Percentiles rank a stretch among this genome's conserved stretches.
Evolutionary conservation across 2,888 invertebrate genomes (phyloP).

Genomic region (Eremobia ochroleuca): DNA sequence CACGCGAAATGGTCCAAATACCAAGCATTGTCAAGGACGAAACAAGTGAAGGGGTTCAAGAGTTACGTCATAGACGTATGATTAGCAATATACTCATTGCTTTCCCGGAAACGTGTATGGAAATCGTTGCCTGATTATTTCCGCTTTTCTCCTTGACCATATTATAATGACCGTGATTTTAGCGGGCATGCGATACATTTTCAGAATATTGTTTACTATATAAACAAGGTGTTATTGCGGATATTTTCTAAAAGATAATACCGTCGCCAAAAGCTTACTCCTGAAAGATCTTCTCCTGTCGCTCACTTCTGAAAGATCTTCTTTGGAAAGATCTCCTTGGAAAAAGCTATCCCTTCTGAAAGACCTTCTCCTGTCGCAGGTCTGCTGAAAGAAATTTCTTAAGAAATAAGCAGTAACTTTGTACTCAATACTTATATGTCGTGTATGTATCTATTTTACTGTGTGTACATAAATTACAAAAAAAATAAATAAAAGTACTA

Average conservation of each 20-base stretch:
- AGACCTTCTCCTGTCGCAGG: too few species aligned
- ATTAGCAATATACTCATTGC: slow-evolving; percentile 17
- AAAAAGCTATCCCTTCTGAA: too few species aligned
- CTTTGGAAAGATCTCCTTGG: too few species aligned
- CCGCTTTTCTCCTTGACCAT: background rate
- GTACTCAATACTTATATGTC: too few species aligned
- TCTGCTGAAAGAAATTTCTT: too few species aligned
- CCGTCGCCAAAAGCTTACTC: background rate
- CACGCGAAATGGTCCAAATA: slow-evolving; percentile 72
- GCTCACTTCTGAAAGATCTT: background rate
- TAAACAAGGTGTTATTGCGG: background rate
- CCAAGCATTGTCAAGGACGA: slow-evolving; percentile 64
- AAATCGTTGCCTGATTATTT: slow-evolving; percentile 14
- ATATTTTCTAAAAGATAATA: background rate
- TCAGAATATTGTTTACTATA: background rate
- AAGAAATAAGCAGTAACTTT: too few species aligned
- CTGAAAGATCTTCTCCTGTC: too few species aligned
- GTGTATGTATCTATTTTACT: too few species aligned
- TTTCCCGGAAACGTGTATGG: slow-evolving; percentile 1
- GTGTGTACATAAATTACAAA: too few species aligned
- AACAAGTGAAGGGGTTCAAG: slow-evolving; percentile 46
- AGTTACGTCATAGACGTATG: slow-evolving; percentile 46
- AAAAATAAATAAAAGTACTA: too few species aligned
- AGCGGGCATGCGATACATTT: background rate
- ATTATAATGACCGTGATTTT: background rate